Evolutionary conservation across 2,797 vertebrate species (phyloP).

Genomic region (Miichthys miiuy): DNA sequence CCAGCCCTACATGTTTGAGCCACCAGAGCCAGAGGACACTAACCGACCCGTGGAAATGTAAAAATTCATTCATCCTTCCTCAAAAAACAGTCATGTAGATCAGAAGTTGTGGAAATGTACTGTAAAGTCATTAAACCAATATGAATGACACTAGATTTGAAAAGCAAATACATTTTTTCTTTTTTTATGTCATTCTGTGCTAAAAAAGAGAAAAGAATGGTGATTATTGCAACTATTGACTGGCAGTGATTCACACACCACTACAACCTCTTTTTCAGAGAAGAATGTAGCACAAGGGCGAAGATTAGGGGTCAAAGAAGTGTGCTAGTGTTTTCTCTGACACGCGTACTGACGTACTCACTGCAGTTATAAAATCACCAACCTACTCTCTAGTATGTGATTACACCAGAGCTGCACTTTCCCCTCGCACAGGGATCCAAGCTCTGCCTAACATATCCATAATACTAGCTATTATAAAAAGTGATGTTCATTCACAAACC

Average conservation of each 20-base stretch:
- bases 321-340: not conserved
- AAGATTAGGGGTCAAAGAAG: not conserved
- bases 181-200: not conserved
- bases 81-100: not conserved
- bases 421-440: not conserved
- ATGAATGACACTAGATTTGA: not conserved
- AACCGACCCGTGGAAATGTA: too few species aligned
- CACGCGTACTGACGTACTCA: not conserved
- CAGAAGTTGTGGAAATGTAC: too few species aligned
- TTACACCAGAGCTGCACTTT: constrained; percentile 13
- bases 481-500: not conserved
- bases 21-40: too few species aligned
- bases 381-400: not conserved
- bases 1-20: too few species aligned
- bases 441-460: not conserved
- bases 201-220: not conserved
- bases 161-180: not conserved
- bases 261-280: constrained; percentile 1
- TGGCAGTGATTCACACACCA: not conserved
- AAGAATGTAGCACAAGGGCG: not conserved
- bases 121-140: too few species aligned
- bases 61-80: too few species aligned
- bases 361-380: constrained; percentile 31
- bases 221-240: not conserved
- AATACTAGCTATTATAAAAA: not conserved